Evolutionary conservation across 2,888 invertebrate species (phyloP), one percentile per base, ranked within the genome.

Genomic region (Liposcelis brunnea): DNA sequence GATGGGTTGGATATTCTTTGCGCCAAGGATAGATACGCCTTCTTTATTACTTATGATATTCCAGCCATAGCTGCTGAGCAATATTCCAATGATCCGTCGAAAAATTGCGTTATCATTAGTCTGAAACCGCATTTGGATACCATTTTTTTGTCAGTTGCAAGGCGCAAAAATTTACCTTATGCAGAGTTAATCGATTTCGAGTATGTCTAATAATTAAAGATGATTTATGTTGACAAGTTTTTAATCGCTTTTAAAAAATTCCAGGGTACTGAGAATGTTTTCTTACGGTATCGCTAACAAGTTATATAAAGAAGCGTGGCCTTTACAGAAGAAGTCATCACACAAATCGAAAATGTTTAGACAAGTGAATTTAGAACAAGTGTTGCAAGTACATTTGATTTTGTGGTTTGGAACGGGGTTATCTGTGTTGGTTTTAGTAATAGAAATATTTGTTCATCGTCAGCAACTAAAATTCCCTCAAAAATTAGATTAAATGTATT

Each of bases 121-220:
- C 16, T 40, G 12, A 14, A 21, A 19, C 10, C 15, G 4, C 18
- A 14, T 12, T 21, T 40, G 19, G 40, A 21, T n/a, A 6, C 19
- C 5, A 21, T 18, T 5, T 40, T 40, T 19, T 21, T 40, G 19
- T 19, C 40, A 3, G 16, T 40, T 6, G 40, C 10, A 5, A 6
- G 16, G 7, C 15, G 40, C 15, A 40, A 40, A 19, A 11, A 40
- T 40, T 19, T 40, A 18, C 40, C 40, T n/a, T 40, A 40, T 21
- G 19, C 35, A 6, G 15, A 16, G 4, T 10, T 35, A 5, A 35
- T 35, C 16, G 14, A 14, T 15, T 6, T 7, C 5, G 15, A 35
- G 35, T 35, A 7, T 6, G 35, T 35, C 7, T 35, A 14, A 26
- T 6, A 26, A 26, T 26, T 26, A 6, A 26, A 26, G 26, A 8